Base-by-base conservation (phyloP, 2,888 invertebrate genomes). In the Drosophila acutilabella region DNA sequence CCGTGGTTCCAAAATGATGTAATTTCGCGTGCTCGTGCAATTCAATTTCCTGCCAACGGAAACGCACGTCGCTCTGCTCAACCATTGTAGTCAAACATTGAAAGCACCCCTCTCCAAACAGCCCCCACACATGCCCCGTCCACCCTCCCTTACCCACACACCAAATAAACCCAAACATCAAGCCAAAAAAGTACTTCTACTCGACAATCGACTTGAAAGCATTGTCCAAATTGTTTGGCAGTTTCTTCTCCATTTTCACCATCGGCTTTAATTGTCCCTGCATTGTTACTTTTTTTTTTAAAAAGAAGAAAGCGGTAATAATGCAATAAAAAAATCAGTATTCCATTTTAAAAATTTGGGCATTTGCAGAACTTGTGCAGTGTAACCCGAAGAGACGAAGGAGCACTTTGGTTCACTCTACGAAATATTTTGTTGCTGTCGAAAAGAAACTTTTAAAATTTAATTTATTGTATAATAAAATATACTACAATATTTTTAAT, bases 21-120 rank as follows among this genome's bases (percentile, higher is more conserved):
- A 90, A 90, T 90, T 90, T 90, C 90, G 90, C 90, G 90, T 90
- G 90, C 79, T 89, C 88, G 84, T 88, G 90, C 90, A 90, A 90
- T 90, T 90, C 90, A 90, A 90, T 90, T 90, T 90, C 90, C 90
- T 89, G 90, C 76, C 78, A 78, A 71, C 90, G 90, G 90, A 90
- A 90, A 89, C 84, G 82, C 82, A 79, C 88, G 88, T 80, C 83
- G 81, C 78, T 74, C 83, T 74, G 75, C 62, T 80, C 70, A 68
- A 64, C 83, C 74, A 81, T 74, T 69, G 66, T 76, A 78, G 71
- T 68, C 58, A 60, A 64, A 66, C 57, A 78, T 61, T 45, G 48
- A 44, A 59, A 8, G 48, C 7, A 14, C 36, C 41, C n/a, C 18
- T 38, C 18, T 38, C 20, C 62, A 38, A 53, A 62, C 23, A 58